phyloP scores from a whole-genome alignment of 2,797 vertebrate genomes.

The Jordanella pulchra region DNA sequence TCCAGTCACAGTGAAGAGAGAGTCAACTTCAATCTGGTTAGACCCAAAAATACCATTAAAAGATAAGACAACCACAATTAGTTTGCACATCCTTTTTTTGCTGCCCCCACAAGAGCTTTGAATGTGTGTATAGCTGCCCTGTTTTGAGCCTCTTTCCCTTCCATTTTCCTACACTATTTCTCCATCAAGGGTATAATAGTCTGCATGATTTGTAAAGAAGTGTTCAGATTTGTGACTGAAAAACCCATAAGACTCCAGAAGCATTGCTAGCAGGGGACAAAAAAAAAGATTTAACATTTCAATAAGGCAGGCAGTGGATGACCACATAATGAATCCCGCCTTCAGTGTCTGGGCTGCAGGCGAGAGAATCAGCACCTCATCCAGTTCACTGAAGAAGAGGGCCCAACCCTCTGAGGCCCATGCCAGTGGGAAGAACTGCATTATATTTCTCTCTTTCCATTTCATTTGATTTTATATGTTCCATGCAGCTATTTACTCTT shows the following conservation, averaged over 20 bases:
- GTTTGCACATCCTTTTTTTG: constrained; percentile 61
- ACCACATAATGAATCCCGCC: constrained; percentile 61
- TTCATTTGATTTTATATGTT: constrained; percentile 79
- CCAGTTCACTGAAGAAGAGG: constrained; percentile 48
- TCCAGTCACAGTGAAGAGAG: constrained; percentile 50
- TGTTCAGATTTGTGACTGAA: constrained; percentile 31
- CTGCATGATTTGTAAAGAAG: constrained; percentile 51
- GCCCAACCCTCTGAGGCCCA: constrained; percentile 49
- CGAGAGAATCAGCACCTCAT: constrained; percentile 39
- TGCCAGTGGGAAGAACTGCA: constrained; percentile 59
- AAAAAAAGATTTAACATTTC: constrained; percentile 65
- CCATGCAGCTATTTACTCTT: constrained; percentile 77
- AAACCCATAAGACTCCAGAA: constrained; percentile 40
- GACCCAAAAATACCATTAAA: constrained; percentile 70
- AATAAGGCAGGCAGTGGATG: constrained; percentile 54
- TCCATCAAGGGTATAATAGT: constrained; percentile 43
- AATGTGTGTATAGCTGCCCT: constrained; percentile 44
- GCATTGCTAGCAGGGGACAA: constrained; percentile 39
- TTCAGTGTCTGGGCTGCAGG: constrained; percentile 36
- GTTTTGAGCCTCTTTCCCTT: constrained; percentile 56
- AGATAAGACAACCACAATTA: constrained; percentile 81
- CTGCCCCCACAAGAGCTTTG: constrained; percentile 36
- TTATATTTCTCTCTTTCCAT: constrained; percentile 75
- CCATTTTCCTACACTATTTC: constrained; percentile 60
- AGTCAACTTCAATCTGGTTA: constrained; percentile 78